Evolutionary conservation across 2,888 invertebrate genomes (phyloP), one percentile per base, ranked within the genome.

Genomic region (Xanthostigma xanthostigma): DNA sequence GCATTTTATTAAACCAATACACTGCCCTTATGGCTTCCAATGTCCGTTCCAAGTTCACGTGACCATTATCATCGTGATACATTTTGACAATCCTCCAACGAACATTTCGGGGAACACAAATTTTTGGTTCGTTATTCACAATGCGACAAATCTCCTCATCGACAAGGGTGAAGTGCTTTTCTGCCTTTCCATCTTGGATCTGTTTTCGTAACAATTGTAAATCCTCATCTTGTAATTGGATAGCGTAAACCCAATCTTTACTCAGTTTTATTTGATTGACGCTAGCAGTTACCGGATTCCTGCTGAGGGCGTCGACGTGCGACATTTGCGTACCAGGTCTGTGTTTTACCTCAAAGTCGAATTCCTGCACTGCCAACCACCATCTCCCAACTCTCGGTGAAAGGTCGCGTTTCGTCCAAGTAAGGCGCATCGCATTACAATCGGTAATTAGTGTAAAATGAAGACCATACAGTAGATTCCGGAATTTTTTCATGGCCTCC

Each of bases 301-400:
- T 40, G 14, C 59, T 56, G 11, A 60, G 43, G 8, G 57, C 56
- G 51, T 59, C 59, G 9, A 56, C 38, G 12, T 38, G 38, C 11
- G 38, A n/a, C 38, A 38, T 38, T 38, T 38, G 38, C 4, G 5
- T 2, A 5, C 38, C 38, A n/a, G 38, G 38, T n/a, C 38, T 11
- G 5, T 38, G 38, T n/a, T n/a, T 38, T n/a, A 38, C 38, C n/a
- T 38, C 38, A 38, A 38, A 38, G 4, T 38, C 38, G 12, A 38
- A 38, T 38, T 54, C 17, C 17, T 17, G 17, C 17, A 17, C 17
- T 17, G 17, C 17, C 17, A 17, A 17, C 17, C 17, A 17, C 53
- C 54, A 57, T 9, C 54, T 43, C 12, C 51, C 46, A 5, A 56
- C 50, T 12, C 53, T 45, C n/a, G 54, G 53, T 10, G 48, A 50